Evolutionary conservation across 2,113 vertebrate species (phyloP), one percentile per base, ranked within the genome.

Genomic region (Urocolius indicus): DNA sequence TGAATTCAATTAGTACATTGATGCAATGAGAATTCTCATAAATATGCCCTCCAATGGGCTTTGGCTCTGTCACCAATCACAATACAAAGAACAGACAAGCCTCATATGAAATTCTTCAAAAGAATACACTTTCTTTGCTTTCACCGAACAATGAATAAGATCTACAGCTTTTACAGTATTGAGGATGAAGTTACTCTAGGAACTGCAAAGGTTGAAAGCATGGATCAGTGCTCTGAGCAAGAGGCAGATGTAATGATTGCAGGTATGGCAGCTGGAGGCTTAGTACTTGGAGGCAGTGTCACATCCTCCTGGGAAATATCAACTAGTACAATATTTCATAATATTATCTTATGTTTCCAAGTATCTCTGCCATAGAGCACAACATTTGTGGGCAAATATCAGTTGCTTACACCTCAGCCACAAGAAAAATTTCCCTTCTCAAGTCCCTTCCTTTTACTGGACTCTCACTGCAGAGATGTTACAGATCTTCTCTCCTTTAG

Each of bases 91-190:
- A 91, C 32, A 93, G 69, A 34, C 38, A 84, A 91, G 36, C 52
- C 80, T 81, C 84, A 55, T 74, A 84, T 38, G 38, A 89, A 93
- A 86, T 91, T 89, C 84, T 82, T 91, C 76, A 74, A 57, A 82
- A 78, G 79, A 92, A 78, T 34, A 57, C 16, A 79, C 20, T 75
- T 29, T 43, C 38, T 86, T 57, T 68, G n/a, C 34, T 72, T 91
- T 87, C 73, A 89, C 67, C 57, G 61, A 87, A 18, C 62, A 41
- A 27, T 45, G 62, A 57, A 7, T 54, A 77, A 90, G 61, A 75
- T 57, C 81, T 84, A 38, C 48, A 77, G 49, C 54, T 34, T 61
- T 71, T 59, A 72, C 23, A 41, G 26, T 32, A 75, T 0, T 45
- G n/a, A 81, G 30, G 17, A 72, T 74, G 45, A 89, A 93, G 24